A percentile compares a stretch with the other conserved stretches of the same genome.
Evolutionary conservation across 2,797 vertebrate species (phyloP).

Genomic region (Denticeps clupeoides): DNA sequence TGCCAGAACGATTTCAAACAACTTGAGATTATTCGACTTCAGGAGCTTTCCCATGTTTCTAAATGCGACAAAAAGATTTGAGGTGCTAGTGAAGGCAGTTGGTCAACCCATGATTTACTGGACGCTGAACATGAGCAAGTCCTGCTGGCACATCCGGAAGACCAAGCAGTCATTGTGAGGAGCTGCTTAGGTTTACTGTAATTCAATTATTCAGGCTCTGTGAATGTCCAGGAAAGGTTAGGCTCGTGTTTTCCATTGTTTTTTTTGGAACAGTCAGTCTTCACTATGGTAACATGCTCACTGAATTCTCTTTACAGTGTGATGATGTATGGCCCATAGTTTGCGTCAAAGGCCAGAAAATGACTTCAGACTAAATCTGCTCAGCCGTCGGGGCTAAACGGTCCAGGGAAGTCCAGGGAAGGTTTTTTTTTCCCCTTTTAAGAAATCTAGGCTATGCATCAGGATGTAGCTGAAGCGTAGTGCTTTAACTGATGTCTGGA

Average conservation of each 20-base stretch:
- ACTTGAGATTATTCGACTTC: neutral
- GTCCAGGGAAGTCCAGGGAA: too few species aligned
- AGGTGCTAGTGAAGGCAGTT: neutral
- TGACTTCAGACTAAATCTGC: too few species aligned
- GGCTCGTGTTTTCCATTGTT: slow-evolving; percentile 31
- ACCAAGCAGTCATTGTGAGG: slow-evolving; percentile 27
- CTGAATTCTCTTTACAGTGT: slow-evolving; percentile 7
- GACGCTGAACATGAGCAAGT: too few species aligned
- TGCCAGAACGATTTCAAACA: neutral
- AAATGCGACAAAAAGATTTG: neutral
- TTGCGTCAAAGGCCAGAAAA: too few species aligned
- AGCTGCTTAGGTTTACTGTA: slow-evolving; percentile 5
- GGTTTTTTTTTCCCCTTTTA: too few species aligned
- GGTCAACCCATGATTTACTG: neutral
- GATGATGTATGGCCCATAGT: neutral
- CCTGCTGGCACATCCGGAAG: too few species aligned
- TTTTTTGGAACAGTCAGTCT: slow-evolving; percentile 21
- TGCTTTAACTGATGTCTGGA: too few species aligned
- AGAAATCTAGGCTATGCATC: too few species aligned
- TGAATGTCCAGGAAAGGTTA: slow-evolving; percentile 42
- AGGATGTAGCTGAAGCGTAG: too few species aligned
- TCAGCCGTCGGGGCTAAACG: too few species aligned
- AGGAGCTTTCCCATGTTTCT: neutral
- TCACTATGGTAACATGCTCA: slow-evolving; percentile 6
- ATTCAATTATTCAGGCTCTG: slow-evolving; percentile 23